Conservation (phyloP, 2,888 invertebrate genomes). For the Podotricha telesiphe region DNA sequence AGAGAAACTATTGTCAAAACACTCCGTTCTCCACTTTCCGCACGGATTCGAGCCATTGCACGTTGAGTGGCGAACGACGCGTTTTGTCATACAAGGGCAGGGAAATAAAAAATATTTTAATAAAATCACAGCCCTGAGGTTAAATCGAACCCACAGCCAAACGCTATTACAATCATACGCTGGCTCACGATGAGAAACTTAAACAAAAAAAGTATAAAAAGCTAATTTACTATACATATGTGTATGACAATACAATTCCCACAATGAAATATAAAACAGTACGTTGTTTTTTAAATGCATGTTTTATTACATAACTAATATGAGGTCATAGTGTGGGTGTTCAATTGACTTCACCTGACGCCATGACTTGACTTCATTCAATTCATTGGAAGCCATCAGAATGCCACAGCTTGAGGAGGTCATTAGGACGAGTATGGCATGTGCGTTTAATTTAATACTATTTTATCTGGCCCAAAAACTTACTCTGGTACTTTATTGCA, state of each 20-base stretch:
- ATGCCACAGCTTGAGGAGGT: constrained; percentile 22
- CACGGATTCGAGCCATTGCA: too few species aligned
- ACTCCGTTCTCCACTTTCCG: too few species aligned
- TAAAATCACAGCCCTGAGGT: too few species aligned
- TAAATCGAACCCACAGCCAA: too few species aligned
- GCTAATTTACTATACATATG: neutral
- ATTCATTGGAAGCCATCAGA: constrained; percentile 32
- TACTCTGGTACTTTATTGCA: constrained; percentile 4
- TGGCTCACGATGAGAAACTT: too few species aligned
- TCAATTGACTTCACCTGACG: constrained; percentile 54
- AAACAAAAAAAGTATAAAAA: neutral
- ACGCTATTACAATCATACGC: too few species aligned
- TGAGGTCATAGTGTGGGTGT: constrained; percentile 49
- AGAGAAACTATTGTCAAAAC: too few species aligned
- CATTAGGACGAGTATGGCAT: constrained; percentile 29
- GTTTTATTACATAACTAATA: constrained; percentile 38
- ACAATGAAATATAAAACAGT: constrained; percentile 16
- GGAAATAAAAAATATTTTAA: too few species aligned
- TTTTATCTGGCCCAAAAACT: constrained; percentile 25
- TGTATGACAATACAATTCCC: neutral
- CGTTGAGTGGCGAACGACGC: too few species aligned
- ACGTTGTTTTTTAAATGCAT: neutral
- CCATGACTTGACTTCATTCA: constrained; percentile 57
- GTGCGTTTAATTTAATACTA: constrained; percentile 19
- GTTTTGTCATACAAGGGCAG: too few species aligned